phyloP scores from a whole-genome alignment of 1,140 invertebrate species.

The Venustaconcha ellipsiformis region DNA sequence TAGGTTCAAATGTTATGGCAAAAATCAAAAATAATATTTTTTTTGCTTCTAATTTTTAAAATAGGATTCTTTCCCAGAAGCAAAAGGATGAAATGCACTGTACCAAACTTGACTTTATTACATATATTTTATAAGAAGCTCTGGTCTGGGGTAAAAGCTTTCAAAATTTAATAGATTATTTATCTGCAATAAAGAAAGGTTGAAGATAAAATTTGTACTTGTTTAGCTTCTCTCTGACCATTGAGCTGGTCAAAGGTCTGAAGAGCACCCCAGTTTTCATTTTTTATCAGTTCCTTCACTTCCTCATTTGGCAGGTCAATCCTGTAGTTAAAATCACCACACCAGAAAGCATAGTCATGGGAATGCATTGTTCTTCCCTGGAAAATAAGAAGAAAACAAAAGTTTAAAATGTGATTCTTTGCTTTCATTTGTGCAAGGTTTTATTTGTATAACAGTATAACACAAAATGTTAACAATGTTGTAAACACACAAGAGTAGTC shows the following conservation, averaged over 20 bases:
- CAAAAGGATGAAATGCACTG: background rate
- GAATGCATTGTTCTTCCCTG: slow-evolving; percentile 87
- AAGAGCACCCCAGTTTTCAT: slow-evolving; percentile 83
- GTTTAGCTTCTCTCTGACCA: slow-evolving; percentile 70
- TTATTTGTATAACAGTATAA: no score
- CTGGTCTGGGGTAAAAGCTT: background rate
- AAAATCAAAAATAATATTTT: no score
- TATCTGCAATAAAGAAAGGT: background rate
- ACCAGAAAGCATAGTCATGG: slow-evolving; percentile 99
- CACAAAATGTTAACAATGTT: no score
- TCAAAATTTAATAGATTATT: background rate
- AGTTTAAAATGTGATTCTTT: no score
- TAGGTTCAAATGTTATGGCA: no score
- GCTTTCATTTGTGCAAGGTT: no score
- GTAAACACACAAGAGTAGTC: no score
- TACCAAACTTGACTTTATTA: background rate
- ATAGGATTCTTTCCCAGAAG: background rate
- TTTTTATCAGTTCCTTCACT: slow-evolving; percentile 86
- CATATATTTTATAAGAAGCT: background rate
- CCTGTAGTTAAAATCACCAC: slow-evolving; percentile 99
- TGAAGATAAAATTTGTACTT: slow-evolving; percentile 58
- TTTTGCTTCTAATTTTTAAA: background rate
- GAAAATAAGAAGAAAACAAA: slow-evolving; percentile 24
- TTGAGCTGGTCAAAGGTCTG: slow-evolving; percentile 91
- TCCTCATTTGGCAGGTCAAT: slow-evolving; percentile 97